These are phyloP conservation scores for Platorchestia sp. DNA, from an alignment of 1,140 invertebrate species.

Conservation along the genomic window DNA sequence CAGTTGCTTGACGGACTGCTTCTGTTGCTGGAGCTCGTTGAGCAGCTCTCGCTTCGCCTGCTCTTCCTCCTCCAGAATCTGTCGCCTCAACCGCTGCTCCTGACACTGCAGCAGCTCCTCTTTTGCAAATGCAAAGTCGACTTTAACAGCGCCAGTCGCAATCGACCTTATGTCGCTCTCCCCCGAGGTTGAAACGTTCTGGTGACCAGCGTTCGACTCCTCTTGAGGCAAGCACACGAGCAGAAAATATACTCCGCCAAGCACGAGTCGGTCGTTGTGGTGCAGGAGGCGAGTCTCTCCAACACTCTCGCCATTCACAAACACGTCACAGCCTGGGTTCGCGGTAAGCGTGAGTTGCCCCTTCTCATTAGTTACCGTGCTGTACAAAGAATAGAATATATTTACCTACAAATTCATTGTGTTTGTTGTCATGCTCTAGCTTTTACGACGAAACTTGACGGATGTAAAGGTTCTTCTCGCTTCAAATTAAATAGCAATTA, in stretches of 20 bases:
- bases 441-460: not conserved
- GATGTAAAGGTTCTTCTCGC: too few relatives aligned
- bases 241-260: slow-evolving; percentile 80
- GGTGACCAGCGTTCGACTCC: not conserved
- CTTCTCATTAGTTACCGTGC: slow-evolving; percentile 70
- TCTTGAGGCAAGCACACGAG: slow-evolving; percentile 70
- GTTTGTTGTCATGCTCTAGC: not conserved
- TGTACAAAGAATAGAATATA: slow-evolving; percentile 61
- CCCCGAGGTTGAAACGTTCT: slow-evolving; percentile 62
- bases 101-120: slow-evolving; percentile 75
- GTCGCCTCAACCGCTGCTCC: slow-evolving; percentile 75
- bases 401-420: not conserved
- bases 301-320: slow-evolving; percentile 78
- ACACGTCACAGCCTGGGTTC: slow-evolving; percentile 75
- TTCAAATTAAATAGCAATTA: not conserved
- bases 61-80: slow-evolving; percentile 57
- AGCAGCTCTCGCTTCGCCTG: slow-evolving; percentile 11
- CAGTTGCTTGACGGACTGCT: slow-evolving; percentile 66
- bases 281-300: slow-evolving; percentile 71
- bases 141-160: slow-evolving; percentile 65
- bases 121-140: slow-evolving; percentile 78
- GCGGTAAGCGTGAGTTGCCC: slow-evolving; percentile 70
- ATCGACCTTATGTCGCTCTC: slow-evolving; percentile 59
- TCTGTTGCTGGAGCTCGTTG: slow-evolving; percentile 70
- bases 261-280: slow-evolving; percentile 78